Evolutionary conservation across 2,797 vertebrate species (phyloP).

Genomic region (Syndactyla subalaris): DNA sequence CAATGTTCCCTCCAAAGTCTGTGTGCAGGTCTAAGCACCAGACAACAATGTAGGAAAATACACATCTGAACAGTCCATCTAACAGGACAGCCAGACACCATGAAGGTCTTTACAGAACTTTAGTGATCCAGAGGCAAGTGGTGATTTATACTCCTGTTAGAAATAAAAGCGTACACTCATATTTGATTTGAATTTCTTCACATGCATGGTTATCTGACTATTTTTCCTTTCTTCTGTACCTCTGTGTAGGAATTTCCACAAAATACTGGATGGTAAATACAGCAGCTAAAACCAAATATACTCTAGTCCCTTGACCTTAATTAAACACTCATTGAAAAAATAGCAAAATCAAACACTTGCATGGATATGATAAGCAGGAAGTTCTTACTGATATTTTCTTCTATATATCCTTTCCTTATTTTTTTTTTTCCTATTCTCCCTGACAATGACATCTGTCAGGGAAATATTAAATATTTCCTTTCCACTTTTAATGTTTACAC

Average conservation of each 20-base stretch:
- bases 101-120: neutral
- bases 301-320: neutral
- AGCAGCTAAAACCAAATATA: neutral
- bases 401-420: neutral
- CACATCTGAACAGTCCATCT: neutral
- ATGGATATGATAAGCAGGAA: rapidly evolving
- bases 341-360: neutral
- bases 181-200: neutral
- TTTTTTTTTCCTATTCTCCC: neutral
- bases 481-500: neutral
- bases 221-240: neutral
- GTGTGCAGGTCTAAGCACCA: neutral
- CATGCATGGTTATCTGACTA: neutral
- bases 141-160: neutral
- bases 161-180: neutral
- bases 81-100: neutral
- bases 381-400: neutral
- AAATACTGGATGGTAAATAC: neutral
- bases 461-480: neutral
- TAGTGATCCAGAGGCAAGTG: neutral
- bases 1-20: neutral
- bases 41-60: neutral
- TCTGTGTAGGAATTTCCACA: neutral
- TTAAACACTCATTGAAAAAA: neutral
- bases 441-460: neutral